Evolutionary conservation across 2,113 vertebrate genomes (phyloP).

Genomic region (Coptodon rendalli): DNA sequence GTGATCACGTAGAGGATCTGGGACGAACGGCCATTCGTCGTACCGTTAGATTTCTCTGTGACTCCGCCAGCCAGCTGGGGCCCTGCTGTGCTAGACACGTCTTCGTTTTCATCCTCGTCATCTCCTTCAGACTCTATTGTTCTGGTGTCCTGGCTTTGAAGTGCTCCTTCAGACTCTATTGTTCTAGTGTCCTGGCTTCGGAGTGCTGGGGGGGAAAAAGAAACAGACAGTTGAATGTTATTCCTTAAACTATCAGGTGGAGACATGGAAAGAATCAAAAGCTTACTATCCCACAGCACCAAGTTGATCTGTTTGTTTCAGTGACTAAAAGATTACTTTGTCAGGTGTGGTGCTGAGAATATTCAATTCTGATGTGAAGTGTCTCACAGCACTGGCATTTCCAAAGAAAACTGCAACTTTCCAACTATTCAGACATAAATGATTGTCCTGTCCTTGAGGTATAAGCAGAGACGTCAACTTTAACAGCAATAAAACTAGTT

Average conservation of each 20-base stretch:
- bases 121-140: conserved; percentile 46
- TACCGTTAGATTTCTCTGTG: conserved; percentile 82
- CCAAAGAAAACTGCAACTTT: not conserved
- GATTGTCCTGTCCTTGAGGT: not conserved
- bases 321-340: not conserved
- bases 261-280: not conserved
- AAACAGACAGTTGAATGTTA: not conserved
- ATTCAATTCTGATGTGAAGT: not conserved
- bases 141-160: conserved; percentile 63
- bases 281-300: not conserved
- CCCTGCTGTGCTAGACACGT: conserved; percentile 69
- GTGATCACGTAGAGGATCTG: conserved; percentile 93
- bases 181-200: conserved; percentile 57
- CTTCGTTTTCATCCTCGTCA: conserved; percentile 63
- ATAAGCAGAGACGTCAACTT: not conserved
- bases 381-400: not conserved
- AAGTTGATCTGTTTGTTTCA: not conserved
- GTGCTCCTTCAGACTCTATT: conserved; percentile 69
- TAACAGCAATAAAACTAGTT: not conserved
- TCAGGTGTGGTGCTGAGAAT: not conserved
- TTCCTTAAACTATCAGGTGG: not conserved
- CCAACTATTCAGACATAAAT: not conserved
- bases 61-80: conserved; percentile 64
- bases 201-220: conserved; percentile 69
- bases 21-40: conserved; percentile 77